Percentiles rank a stretch among this genome's conserved stretches.
Conservation (phyloP, 2,888 invertebrate species). For the Spicauda simplicius region DNA sequence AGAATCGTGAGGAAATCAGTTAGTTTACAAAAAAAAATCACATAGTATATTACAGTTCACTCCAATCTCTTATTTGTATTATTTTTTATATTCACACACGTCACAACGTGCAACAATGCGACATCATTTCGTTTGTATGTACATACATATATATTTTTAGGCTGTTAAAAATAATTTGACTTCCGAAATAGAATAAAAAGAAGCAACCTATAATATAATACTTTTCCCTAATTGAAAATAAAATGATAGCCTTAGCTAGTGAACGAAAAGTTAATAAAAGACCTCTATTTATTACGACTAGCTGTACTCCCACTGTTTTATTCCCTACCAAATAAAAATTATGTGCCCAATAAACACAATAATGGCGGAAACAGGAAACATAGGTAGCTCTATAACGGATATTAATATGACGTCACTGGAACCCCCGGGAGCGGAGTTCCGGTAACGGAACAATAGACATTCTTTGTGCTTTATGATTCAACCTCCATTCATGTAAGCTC, state of each 20-base stretch:
- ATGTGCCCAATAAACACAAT: constrained; percentile 32
- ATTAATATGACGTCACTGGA: constrained; percentile 69
- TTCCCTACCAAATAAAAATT: constrained; percentile 14
- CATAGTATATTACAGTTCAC: too few relatives aligned
- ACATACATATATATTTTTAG: neutral
- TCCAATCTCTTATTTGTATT: too few relatives aligned
- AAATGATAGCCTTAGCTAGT: neutral
- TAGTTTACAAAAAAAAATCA: too few relatives aligned
- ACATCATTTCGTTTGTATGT: neutral
- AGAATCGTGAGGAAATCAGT: too few relatives aligned
- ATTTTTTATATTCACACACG: too few relatives aligned
- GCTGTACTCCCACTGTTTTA: neutral
- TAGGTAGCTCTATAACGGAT: constrained; percentile 61
- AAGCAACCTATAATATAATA: too few relatives aligned
- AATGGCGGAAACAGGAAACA: constrained; percentile 57
- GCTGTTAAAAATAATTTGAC: neutral
- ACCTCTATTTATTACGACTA: neutral
- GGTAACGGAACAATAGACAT: constrained; percentile 58
- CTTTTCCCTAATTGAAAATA: too few relatives aligned
- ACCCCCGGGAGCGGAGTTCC: constrained; percentile 63
- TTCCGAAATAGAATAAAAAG: neutral
- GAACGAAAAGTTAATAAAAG: neutral
- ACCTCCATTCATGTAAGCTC: constrained; percentile 37
- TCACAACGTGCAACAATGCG: too few relatives aligned
- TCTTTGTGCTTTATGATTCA: constrained; percentile 53